Conservation (phyloP, 2,113 vertebrate genomes). For the Malurus elegans region DNA sequence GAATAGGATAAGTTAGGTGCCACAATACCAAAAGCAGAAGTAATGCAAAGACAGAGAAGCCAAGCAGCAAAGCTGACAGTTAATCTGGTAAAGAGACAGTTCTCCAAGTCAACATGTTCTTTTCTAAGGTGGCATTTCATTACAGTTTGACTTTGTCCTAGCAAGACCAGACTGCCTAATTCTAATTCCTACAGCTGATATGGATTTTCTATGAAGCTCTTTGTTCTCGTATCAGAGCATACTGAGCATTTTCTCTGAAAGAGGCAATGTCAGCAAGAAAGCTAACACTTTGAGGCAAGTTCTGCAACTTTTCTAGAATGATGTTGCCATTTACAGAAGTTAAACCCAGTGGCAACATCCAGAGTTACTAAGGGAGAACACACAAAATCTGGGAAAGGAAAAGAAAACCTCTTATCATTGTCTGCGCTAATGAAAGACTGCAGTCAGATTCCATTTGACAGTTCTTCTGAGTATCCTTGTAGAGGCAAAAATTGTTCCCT, state of each 20-base stretch:
- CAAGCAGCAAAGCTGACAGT: background rate
- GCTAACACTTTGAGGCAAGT: background rate
- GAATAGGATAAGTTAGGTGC: background rate
- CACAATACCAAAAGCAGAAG: background rate
- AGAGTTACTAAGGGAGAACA: background rate
- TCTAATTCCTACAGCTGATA: background rate
- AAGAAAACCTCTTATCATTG: background rate
- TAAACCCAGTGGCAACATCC: background rate
- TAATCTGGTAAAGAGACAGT: background rate
- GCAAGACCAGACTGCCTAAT: background rate
- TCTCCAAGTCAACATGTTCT: background rate
- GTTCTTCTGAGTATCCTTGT: background rate
- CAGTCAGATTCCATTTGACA: background rate
- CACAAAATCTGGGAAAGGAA: background rate
- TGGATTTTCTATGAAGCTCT: background rate
- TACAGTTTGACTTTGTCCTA: background rate
- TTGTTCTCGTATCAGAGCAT: background rate
- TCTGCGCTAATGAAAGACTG: background rate
- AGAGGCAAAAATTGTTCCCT: background rate
- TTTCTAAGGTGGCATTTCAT: background rate
- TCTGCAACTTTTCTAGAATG: background rate
- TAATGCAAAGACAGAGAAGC: background rate
- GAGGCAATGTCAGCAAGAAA: background rate
- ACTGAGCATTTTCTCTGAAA: background rate
- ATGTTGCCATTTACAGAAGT: background rate